phyloP scores from a whole-genome alignment of 2,888 invertebrate species.

The Noctua comes region DNA sequence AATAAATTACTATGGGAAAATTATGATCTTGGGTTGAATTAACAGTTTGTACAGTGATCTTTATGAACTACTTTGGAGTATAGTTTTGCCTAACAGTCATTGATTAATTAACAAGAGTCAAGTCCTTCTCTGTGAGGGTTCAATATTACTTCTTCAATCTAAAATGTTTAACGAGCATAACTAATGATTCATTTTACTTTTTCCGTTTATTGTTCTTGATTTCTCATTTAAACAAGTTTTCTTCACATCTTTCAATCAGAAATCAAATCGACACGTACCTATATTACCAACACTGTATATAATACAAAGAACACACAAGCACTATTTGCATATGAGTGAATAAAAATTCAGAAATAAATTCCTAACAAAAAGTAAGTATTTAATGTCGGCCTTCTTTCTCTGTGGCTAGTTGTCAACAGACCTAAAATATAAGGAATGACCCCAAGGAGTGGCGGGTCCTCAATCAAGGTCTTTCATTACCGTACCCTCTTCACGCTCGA shows the following conservation, averaged over 20 bases:
- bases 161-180: neutral
- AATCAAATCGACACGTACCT: neutral
- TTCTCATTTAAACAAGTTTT: neutral
- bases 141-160: neutral
- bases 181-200: neutral
- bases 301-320: neutral
- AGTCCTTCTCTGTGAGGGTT: neutral
- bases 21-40: slow-evolving; percentile 32
- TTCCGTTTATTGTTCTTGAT: neutral
- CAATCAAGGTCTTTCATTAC: slow-evolving; percentile 83
- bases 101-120: neutral
- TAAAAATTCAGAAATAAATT: neutral
- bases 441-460: slow-evolving; percentile 68
- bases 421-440: slow-evolving; percentile 67
- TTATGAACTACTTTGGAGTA: neutral
- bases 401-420: slow-evolving; percentile 48
- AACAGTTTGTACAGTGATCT: slow-evolving; percentile 5
- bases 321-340: neutral
- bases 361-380: neutral
- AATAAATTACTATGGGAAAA: slow-evolving; percentile 35
- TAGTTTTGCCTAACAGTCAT: neutral
- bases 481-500: slow-evolving; percentile 78
- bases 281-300: too few species aligned
- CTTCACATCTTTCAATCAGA: neutral
- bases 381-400: slow-evolving; percentile 24